Evolutionary conservation across 2,888 invertebrate species (phyloP).

Genomic region (Ophion costatus): DNA sequence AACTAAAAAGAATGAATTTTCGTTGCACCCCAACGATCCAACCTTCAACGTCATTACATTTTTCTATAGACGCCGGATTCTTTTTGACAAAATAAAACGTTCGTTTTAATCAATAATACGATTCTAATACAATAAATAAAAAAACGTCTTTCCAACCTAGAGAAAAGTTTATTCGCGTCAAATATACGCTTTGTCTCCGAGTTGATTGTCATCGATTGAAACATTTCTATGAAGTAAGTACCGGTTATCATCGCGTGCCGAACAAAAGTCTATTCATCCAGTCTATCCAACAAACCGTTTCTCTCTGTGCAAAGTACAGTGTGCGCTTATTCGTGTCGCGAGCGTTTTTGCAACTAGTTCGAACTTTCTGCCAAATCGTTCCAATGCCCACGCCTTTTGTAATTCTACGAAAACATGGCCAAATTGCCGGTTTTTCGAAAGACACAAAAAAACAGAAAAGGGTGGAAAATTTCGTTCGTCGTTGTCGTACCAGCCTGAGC

Average conservation of each 20-base stretch:
- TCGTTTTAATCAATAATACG: too few species aligned
- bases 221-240: not conserved
- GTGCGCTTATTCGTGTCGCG: not conserved
- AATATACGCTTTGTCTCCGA: not conserved
- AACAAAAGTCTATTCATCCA: too few species aligned
- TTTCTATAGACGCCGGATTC: too few species aligned
- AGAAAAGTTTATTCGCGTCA: too few species aligned
- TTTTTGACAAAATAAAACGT: too few species aligned
- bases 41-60: too few species aligned
- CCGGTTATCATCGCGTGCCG: not conserved
- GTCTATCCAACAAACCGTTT: not conserved
- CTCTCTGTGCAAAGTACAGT: not conserved
- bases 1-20: too few species aligned
- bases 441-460: conserved; percentile 19
- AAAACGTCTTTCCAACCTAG: too few species aligned
- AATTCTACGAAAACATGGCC: not conserved
- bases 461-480: not conserved
- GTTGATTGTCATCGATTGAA: not conserved
- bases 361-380: not conserved
- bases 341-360: not conserved
- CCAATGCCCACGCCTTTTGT: not conserved
- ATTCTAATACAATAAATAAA: too few species aligned
- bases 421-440: not conserved
- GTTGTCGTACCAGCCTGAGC: conserved; percentile 80
- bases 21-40: too few species aligned